phyloP scores from a whole-genome alignment of 2,797 vertebrate genomes.

The Premnoplex brunnescens region DNA sequence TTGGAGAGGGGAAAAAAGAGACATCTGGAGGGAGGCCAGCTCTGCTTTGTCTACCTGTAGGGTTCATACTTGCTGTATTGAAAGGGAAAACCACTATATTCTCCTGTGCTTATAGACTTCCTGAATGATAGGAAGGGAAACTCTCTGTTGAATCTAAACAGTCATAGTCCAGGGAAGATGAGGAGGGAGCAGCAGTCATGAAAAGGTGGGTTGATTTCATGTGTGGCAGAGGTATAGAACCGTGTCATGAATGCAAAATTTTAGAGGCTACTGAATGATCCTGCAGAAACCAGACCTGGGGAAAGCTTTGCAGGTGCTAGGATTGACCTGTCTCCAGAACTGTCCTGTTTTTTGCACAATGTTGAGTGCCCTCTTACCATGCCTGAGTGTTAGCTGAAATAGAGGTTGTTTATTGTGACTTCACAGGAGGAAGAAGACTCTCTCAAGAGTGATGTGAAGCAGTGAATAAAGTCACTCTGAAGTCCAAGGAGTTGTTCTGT shows the following conservation, averaged over 20 bases:
- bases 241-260: not conserved
- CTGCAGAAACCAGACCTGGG: not conserved
- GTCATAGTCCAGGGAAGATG: not conserved
- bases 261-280: not conserved
- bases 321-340: not conserved
- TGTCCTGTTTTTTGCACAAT: not conserved
- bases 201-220: not conserved
- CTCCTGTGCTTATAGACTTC: not conserved
- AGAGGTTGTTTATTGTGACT: not conserved
- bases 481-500: not conserved
- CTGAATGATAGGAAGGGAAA: not conserved
- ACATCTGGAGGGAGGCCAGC: not conserved
- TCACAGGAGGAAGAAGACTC: not conserved
- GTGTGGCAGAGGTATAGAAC: not conserved
- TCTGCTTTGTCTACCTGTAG: not conserved
- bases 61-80: not conserved
- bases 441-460: not conserved
- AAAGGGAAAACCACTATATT: not conserved
- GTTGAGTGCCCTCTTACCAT: not conserved
- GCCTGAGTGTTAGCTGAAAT: not conserved
- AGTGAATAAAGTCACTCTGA: not conserved
- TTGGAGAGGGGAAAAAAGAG: not conserved
- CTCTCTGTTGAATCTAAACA: not conserved
- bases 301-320: not conserved
- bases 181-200: not conserved